Evolutionary conservation across 2,888 invertebrate genomes (phyloP).

Genomic region (Latrodectus hesperus): DNA sequence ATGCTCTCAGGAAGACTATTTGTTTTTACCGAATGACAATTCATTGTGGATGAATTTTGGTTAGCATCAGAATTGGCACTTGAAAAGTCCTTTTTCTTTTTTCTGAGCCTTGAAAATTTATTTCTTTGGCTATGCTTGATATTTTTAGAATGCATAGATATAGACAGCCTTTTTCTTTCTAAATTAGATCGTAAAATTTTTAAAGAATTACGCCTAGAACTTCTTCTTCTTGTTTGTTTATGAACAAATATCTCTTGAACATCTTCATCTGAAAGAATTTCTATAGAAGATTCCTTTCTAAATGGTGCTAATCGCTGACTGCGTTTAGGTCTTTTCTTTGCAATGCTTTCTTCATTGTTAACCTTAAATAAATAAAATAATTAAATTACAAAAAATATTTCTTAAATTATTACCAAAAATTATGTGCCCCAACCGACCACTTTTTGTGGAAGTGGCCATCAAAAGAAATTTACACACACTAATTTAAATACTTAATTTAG

Average conservation of each 20-base stretch:
- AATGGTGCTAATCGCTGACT: neutral
- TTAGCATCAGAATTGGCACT: neutral
- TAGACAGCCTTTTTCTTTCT: conserved; percentile 15
- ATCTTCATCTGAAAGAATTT: conserved; percentile 4
- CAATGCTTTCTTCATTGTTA: too few species aligned
- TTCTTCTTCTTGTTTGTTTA: conserved; percentile 24
- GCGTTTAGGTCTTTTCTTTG: conserved; percentile 17
- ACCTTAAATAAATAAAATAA: too few species aligned
- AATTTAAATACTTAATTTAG: too few species aligned
- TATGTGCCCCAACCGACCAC: too few species aligned
- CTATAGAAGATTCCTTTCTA: conserved; percentile 20
- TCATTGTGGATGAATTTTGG: conserved; percentile 6
- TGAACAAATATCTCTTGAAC: neutral
- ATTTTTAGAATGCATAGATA: conserved; percentile 25
- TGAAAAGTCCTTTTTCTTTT: neutral
- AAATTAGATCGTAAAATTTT: neutral
- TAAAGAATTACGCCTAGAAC: neutral
- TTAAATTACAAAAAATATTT: too few species aligned
- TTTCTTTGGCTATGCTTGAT: conserved; percentile 21
- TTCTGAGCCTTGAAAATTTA: conserved; percentile 34
- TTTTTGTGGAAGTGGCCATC: too few species aligned
- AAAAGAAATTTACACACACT: too few species aligned
- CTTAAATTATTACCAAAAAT: too few species aligned
- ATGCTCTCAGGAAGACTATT: conserved; percentile 30
- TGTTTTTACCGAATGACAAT: neutral